Conservation (phyloP, 1,140 invertebrate species). For the Acyrthosiphon pisum region DNA sequence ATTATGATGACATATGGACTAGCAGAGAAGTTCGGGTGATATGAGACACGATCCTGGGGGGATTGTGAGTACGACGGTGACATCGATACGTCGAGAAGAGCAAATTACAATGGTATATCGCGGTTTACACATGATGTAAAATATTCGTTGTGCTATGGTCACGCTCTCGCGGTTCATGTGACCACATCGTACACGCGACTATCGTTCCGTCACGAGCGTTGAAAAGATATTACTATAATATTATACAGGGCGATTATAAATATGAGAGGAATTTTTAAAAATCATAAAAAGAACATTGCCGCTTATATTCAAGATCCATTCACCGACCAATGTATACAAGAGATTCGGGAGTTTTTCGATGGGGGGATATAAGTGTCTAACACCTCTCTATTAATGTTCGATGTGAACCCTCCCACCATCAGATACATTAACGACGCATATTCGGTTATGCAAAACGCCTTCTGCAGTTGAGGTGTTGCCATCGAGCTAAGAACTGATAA, state of each 20-base stretch:
- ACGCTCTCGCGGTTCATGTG: slow-evolving; percentile 46
- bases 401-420: not conserved
- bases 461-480: no score
- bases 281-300: not conserved
- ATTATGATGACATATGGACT: not conserved
- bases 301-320: not conserved
- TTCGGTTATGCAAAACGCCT: not conserved
- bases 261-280: not conserved
- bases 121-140: not conserved
- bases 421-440: not conserved
- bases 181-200: not conserved
- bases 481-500: no score
- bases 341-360: not conserved
- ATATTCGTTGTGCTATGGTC: slow-evolving; percentile 32
- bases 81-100: not conserved
- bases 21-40: not conserved
- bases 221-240: not conserved
- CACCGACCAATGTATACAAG: not conserved
- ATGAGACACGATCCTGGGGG: not conserved
- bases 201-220: slow-evolving; percentile 32
- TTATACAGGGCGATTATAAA: not conserved
- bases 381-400: not conserved
- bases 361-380: not conserved
- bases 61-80: not conserved
- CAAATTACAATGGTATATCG: slow-evolving; percentile 5